Evolutionary conservation across 2,113 vertebrate genomes (phyloP).

Genomic region (Anhinga rufa): DNA sequence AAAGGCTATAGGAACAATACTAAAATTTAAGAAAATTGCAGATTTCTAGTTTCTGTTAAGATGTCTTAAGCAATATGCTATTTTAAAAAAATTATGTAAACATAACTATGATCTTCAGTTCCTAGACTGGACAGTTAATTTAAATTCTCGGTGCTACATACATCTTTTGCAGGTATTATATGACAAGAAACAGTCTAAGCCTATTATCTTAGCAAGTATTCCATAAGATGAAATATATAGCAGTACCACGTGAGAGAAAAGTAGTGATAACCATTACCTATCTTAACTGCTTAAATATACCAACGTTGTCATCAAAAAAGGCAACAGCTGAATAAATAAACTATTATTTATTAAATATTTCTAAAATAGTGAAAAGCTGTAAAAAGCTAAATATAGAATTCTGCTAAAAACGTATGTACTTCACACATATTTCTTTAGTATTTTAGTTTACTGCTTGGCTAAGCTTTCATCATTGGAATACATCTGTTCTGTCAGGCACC

Average conservation of each 20-base stretch:
- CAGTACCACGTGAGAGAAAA: not conserved
- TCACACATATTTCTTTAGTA: not conserved
- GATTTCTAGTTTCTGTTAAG: not conserved
- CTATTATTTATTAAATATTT: not conserved
- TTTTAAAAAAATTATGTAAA: accelerated
- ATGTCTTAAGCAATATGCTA: not conserved
- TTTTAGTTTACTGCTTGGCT: not conserved
- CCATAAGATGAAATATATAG: not conserved
- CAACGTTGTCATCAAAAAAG: not conserved
- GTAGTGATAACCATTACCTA: not conserved
- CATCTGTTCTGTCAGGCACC: not conserved
- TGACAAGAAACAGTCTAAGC: not conserved
- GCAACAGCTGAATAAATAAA: not conserved
- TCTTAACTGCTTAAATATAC: not conserved
- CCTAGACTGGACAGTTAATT: not conserved
- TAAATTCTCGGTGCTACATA: not conserved
- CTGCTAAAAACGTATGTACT: not conserved
- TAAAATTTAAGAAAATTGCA: not conserved
- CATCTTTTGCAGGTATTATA: not conserved
- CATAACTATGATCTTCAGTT: not conserved
- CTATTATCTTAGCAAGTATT: not conserved
- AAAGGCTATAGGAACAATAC: not conserved
- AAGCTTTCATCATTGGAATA: not conserved
- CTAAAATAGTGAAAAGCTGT: not conserved
- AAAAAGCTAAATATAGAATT: not conserved